phyloP scores from a whole-genome alignment of 2,113 vertebrate genomes.

The Trichechus manatus region DNA sequence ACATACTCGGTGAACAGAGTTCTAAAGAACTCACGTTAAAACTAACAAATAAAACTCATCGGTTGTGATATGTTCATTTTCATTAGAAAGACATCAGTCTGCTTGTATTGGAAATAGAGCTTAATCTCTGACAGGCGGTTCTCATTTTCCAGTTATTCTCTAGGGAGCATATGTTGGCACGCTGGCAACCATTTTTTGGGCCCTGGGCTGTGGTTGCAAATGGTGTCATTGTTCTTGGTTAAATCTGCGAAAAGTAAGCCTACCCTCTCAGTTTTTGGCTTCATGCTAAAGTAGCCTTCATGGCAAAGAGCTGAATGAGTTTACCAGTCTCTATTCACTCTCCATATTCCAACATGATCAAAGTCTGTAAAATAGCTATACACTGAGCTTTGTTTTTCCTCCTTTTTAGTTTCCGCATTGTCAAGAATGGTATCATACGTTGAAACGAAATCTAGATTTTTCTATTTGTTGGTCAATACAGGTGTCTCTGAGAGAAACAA shows the following conservation, averaged over 20 bases:
- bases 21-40: conserved; percentile 21
- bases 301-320: conserved; percentile 26
- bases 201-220: conserved; percentile 77
- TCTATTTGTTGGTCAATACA: not conserved
- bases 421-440: not conserved
- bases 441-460: conserved; percentile 43
- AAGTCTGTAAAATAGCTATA: conserved; percentile 20
- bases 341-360: conserved; percentile 43
- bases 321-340: conserved; percentile 61
- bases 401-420: not conserved
- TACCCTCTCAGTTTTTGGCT: conserved; percentile 67
- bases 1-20: not conserved
- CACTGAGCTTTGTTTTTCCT: not conserved
- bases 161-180: conserved; percentile 63
- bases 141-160: conserved; percentile 76
- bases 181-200: conserved; percentile 71
- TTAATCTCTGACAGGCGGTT: conserved; percentile 71
- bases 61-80: conserved; percentile 70
- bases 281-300: conserved; percentile 68
- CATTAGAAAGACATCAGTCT: conserved; percentile 74
- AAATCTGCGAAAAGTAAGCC: conserved; percentile 69
- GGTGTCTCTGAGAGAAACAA: conserved; percentile 20
- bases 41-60: conserved; percentile 62
- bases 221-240: conserved; percentile 81
- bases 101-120: conserved; percentile 72